Evolutionary conservation across 2,888 invertebrate species (phyloP), one percentile per base, ranked within the genome.

Genomic region (Meandrusa payeni): DNA sequence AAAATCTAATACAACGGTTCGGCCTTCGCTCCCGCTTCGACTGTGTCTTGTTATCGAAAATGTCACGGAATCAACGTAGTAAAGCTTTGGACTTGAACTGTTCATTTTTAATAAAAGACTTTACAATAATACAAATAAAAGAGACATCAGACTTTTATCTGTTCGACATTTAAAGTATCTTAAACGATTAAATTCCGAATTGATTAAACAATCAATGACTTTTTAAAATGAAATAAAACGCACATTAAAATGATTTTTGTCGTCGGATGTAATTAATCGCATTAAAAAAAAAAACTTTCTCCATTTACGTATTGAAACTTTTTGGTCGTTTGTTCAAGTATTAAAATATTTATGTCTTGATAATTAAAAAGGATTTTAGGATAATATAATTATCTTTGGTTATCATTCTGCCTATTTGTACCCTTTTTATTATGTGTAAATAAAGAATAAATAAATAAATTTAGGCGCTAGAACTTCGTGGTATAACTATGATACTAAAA

Each of bases 1-100:
- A 70, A n/a, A 72, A 78, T 75, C 77, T 78, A 72, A 80, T 75
- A 78, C 72, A 73, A 65, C 64, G 17, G 24, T 42, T 19, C 24
- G 42, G 29, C 42, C 42, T 42, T 31, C 42, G 36, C 22, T 20
- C 11, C 12, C 15, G 20, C 7, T 9, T 3, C 11, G 26, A 7
- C 15, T 12, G 1, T 5, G 9, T 7, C 27, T 19, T 17, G 17
- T 7, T 11, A 32, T 13, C 22, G 20, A 22, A 28, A 41, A 41
- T 41, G 41, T 41, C 41, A 34, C 20, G 26, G 24, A 26, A 32
- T 31, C 9, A 11, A 33, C 13, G 11, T n/a, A n/a, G 13, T 17
- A 36, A 7, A 12, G 6, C 12, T 13, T 31, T 31, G 1, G 9
- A 9, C 10, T 17, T 31, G 19, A 9, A 19, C 9, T 19, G 2